Base-by-base conservation (phyloP, 92 coral and sea anemone species). In the Parazoanthus darwini region DNA sequence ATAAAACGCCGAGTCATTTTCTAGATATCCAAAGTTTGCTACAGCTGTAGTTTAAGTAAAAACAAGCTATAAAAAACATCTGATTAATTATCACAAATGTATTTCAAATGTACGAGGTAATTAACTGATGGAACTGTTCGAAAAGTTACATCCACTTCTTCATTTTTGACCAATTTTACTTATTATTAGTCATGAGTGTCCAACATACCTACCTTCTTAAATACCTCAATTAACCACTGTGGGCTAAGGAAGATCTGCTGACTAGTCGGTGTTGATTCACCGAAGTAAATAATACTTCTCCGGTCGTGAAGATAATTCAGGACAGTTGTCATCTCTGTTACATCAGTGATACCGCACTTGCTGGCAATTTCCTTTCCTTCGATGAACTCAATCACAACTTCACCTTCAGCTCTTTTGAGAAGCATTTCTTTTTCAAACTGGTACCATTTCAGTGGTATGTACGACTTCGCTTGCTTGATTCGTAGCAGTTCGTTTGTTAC, bases 261-360 rank as follows among this genome's bases (percentile, higher is more conserved):
- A 79, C 38, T 7, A 13, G 51, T 26, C 23, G 9, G 42, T 58
- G 65, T 8, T 54, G 82, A 46, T 50, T 48, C 66, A 79, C 82
- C 26, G 67, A 79, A 79, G 33, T 79, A 79, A 8, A 79, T 79
- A 39, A 79, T 48, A 42, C 22, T 26, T 50, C 82, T 79, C 56
- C 82, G 82, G 33, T 79, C 82, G 65, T 79, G 82, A 20, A 79
- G 56, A 54, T 79, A 79, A 46, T 79, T 44, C 43, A 79, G 66
- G 14, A 79, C 4, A 14, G 82, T 79, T 48, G 82, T 8, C 9
- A 79, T 46, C 37, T 79, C 82, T n/a, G 38, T 26, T 46, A 6
- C 82, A 18, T 79, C 82, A 26, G 39, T 50, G 82, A 79, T 79
- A 9, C 82, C 82, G 20, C 82, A 79, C n/a, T 26, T 46, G 35